Evolutionary conservation across 2,888 invertebrate species (phyloP), one percentile per base, ranked within the genome.

Genomic region (Ornithoptera alexandrae): DNA sequence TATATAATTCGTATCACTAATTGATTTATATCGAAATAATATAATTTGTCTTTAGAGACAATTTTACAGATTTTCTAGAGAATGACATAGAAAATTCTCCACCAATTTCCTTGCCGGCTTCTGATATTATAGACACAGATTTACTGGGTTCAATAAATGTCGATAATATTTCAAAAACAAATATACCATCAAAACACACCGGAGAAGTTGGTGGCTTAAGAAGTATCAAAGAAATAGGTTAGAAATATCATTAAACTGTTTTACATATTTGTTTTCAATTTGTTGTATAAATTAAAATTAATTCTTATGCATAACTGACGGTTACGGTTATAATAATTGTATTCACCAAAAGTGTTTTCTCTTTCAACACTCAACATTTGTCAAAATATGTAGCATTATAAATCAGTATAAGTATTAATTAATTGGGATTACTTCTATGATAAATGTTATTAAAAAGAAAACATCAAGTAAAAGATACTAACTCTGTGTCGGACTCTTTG

Each of bases 201-300:
- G 90, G 90, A 0, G 86, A 89, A 76, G 74, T 78, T 64, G 89
- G 86, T 36, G 82, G 87, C 57, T 88, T 89, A 73, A 82, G 92
- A 57, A 85, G 89, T 73, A 75, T 83, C 22, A 85, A 90, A 72
- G 92, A 92, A 85, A 87, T 92, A 69, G 90, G 92, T 90, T 77
- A 68, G 72, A 22, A 58, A 58, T n/a, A 53, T n/a, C 0, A 4
- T 53, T 6, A 46, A 46, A 46, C 46, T 46, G 12, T 12, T 46
- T 46, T 15, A 46, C 46, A 15, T 46, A 12, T 46, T 15, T 46
- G 15, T 46, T 46, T 46, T 15, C 46, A 46, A 46, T 46, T 15
- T 15, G 46, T 15, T 46, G 10, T 46, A 46, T 30, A 46, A 46
- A 46, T 15, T 8, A 12, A 46, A 46, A 15, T 46, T 46, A 46